Conservation (phyloP, 2,888 invertebrate species). For the Thymelicus acteon region DNA sequence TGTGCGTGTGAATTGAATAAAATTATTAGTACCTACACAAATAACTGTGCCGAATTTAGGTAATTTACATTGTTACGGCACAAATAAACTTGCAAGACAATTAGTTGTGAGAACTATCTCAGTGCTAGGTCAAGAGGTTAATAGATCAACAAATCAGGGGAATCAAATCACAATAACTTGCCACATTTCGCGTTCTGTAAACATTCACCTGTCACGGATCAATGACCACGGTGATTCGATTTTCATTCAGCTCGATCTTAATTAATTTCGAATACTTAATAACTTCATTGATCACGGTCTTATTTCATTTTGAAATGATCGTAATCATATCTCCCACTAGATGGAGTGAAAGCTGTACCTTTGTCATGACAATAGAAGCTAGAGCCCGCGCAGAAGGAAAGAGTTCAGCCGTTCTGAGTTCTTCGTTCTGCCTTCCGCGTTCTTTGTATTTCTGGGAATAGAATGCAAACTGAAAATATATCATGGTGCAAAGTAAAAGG, state of each 20-base stretch:
- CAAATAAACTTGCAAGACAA: not conserved
- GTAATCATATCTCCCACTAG: too few species aligned
- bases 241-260: constrained; percentile 21
- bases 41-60: not conserved
- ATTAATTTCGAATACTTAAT: not conserved
- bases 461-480: too few species aligned
- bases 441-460: too few species aligned
- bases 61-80: constrained; percentile 1
- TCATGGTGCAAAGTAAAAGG: too few species aligned
- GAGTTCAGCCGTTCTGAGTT: too few species aligned
- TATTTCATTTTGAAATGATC: too few species aligned
- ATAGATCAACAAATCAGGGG: constrained; percentile 28
- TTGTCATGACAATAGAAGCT: too few species aligned
- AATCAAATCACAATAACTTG: constrained; percentile 34
- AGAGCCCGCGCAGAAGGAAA: too few species aligned
- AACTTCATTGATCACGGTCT: too few species aligned
- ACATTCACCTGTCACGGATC: constrained; percentile 11
- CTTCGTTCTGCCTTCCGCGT: too few species aligned
- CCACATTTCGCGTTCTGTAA: constrained; percentile 1
- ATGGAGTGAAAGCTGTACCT: too few species aligned
- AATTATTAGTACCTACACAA: not conserved
- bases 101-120: constrained; percentile 8
- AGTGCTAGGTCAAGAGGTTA: constrained; percentile 7
- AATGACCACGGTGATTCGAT: constrained; percentile 15
- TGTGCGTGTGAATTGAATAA: not conserved